phyloP scores from a whole-genome alignment of 2,113 vertebrate species.

The Trochalopteron elliotii region DNA sequence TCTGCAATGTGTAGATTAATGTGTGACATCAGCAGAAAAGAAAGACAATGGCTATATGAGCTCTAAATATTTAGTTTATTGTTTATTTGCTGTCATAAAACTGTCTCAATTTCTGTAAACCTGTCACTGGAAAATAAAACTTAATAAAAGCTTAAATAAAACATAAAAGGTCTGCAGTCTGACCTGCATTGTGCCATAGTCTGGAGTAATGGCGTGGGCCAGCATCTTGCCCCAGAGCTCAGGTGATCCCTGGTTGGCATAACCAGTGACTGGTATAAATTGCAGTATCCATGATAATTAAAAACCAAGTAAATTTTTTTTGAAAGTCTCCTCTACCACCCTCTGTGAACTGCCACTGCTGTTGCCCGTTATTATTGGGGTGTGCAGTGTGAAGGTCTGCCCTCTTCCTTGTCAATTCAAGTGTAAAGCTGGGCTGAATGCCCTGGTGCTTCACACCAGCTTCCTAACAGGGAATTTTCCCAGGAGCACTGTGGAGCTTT shows the following conservation, averaged over 20 bases:
- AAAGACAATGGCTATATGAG: neutral
- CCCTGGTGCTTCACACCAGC: neutral
- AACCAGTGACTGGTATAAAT: neutral
- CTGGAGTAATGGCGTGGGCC: neutral
- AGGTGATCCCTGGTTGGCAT: neutral
- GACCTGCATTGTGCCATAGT: neutral
- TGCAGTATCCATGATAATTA: neutral
- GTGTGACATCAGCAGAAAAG: neutral
- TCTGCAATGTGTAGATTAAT: neutral
- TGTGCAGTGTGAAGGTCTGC: neutral
- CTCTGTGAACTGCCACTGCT: neutral
- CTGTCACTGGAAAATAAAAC: neutral
- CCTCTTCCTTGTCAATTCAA: neutral
- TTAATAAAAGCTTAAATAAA: neutral
- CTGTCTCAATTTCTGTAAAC: neutral
- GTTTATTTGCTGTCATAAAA: neutral
- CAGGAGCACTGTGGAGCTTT: neutral
- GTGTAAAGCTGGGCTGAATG: neutral
- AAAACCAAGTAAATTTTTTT: neutral
- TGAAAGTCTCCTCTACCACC: neutral
- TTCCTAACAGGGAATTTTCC: neutral
- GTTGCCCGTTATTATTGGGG: neutral
- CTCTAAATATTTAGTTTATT: neutral
- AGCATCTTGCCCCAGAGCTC: neutral
- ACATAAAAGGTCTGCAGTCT: neutral